Evolutionary conservation across 2,113 vertebrate genomes (phyloP), one percentile per base, ranked within the genome.

Genomic region (Stigmatopora nigra): DNA sequence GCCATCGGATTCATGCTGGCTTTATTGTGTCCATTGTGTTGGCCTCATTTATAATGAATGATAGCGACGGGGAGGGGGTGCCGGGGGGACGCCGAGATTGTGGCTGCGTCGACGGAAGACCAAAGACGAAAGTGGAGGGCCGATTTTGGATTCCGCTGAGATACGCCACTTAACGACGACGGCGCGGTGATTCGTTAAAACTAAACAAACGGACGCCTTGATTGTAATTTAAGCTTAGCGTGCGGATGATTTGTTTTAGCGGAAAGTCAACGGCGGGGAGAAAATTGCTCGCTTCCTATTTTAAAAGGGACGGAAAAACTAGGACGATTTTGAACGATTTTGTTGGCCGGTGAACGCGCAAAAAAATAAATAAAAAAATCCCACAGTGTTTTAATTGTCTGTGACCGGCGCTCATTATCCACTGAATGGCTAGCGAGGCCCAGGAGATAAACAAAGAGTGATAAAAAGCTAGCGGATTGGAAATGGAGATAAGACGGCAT

Each of bases 31-130:
- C 45, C 47, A 73, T 72, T 75, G 25, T 67, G 62, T 83, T 84
- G 51, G 66, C 46, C 60, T 79, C 73, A 85, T 85, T 75, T 61
- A 85, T 82, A 77, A 79, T 79, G 71, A 69, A 85, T 80, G 61
- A n/a, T 45, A 53, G 69, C 71, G 25, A 31, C 66, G 45, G 6
- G 38, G 41, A 64, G 20, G 67, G 25, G 25, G 25, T n/a, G n/a
- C n/a, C n/a, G 25, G 45, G 6, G 38, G 41, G 25, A 31, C 25
- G 25, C n/a, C n/a, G n/a, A 64, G 20, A 65, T 19, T 47, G 3
- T 49, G 4, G 13, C 46, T 47, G 20, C n/a, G 55, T 67, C 77
- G 67, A 75, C 65, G n/a, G n/a, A n/a, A n/a, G n/a, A n/a, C n/a
- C n/a, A n/a, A n/a, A n/a, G n/a, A n/a, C n/a, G n/a, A n/a, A n/a